Conservation (phyloP, 2,797 vertebrate genomes). For the Lophotriccus pileatus region DNA sequence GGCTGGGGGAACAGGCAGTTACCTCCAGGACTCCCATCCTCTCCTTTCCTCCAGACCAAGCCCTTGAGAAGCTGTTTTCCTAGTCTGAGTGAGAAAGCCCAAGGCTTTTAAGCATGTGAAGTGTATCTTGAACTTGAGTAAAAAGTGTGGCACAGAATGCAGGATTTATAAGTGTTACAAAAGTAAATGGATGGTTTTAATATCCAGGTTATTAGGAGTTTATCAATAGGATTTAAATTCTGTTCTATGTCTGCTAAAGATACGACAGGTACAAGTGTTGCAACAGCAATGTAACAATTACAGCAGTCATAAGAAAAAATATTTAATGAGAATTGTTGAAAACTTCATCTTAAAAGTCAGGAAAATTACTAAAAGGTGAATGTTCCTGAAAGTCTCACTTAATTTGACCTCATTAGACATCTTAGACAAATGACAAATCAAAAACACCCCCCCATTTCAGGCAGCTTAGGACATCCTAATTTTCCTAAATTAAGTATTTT, state of each 20-base stretch:
- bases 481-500: not conserved
- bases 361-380: not conserved
- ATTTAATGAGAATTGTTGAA: not conserved
- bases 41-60: not conserved
- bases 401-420: not conserved
- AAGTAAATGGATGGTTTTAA: not conserved
- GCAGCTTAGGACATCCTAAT: not conserved
- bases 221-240: not conserved
- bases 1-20: not conserved
- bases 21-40: not conserved
- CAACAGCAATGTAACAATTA: not conserved
- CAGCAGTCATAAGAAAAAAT: not conserved
- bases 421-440: not conserved
- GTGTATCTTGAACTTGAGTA: not conserved
- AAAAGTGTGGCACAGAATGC: accelerated
- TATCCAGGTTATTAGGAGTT: not conserved
- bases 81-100: not conserved
- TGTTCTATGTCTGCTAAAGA: not conserved
- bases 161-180: not conserved
- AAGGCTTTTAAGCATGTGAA: not conserved
- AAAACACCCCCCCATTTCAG: not conserved
- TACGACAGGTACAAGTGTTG: not conserved
- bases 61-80: not conserved
- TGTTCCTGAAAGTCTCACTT: not conserved
- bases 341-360: not conserved